Conservation (phyloP, 2,888 invertebrate genomes). For the Leptinotarsa juncta region DNA sequence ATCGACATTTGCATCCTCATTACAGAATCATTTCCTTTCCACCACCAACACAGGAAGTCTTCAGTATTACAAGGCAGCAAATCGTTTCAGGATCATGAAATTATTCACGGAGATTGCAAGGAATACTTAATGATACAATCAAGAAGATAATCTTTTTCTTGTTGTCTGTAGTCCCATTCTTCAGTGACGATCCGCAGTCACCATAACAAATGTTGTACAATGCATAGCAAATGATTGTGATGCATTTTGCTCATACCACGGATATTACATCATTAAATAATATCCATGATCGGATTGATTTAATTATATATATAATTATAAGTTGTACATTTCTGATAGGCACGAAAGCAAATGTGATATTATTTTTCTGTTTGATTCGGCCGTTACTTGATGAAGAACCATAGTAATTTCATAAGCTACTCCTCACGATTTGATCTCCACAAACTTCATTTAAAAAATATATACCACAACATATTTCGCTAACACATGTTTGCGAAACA, state of each 20-base stretch:
- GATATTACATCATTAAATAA: neutral
- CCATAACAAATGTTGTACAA: neutral
- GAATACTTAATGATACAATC: neutral
- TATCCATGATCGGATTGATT: neutral
- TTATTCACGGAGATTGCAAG: neutral
- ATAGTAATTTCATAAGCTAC: too few species aligned
- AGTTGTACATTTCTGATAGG: neutral
- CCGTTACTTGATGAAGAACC: too few species aligned
- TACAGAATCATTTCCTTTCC: neutral
- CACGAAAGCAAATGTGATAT: constrained; percentile 6
- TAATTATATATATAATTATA: too few species aligned
- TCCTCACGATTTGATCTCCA: too few species aligned
- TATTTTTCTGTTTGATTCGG: neutral
- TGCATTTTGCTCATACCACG: neutral
- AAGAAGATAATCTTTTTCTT: neutral
- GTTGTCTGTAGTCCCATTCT: neutral
- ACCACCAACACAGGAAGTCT: neutral
- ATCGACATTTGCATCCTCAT: neutral
- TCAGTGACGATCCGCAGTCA: neutral
- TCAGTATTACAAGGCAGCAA: neutral
- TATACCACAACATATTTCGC: too few species aligned
- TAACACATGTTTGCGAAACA: too few species aligned
- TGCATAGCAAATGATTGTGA: neutral
- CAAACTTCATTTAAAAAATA: too few species aligned
- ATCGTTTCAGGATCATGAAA: neutral